Evolutionary conservation across 2,797 vertebrate genomes (phyloP).

Genomic region (Coregonus ussuriensis): DNA sequence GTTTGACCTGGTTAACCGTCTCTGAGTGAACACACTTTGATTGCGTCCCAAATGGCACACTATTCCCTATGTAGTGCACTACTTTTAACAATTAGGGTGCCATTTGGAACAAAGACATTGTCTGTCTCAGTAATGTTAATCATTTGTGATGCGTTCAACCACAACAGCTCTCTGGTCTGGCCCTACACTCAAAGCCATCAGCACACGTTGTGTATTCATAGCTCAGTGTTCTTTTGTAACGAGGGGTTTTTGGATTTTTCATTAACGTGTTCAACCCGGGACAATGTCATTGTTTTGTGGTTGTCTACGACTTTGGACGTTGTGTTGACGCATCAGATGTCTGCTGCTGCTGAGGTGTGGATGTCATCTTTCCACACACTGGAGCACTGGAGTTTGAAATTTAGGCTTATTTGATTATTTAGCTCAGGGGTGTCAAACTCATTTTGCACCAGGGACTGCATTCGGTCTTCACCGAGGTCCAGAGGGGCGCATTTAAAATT

Average conservation of each 20-base stretch:
- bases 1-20: conserved; percentile 51
- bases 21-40: neutral
- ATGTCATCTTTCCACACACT: no score
- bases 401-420: neutral
- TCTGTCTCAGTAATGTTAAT: conserved; percentile 12
- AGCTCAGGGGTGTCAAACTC: neutral
- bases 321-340: neutral
- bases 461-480: no score
- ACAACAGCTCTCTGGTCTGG: conserved; percentile 25
- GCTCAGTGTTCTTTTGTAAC: neutral
- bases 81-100: neutral
- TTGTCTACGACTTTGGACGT: neutral
- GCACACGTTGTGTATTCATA: neutral
- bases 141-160: conserved; percentile 1
- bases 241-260: neutral
- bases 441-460: no score
- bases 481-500: no score
- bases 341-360: neutral
- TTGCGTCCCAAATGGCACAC: no score
- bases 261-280: neutral
- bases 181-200: neutral
- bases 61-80: no score
- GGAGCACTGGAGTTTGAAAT: neutral
- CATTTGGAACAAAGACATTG: neutral
- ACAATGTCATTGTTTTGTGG: neutral